Evolutionary conservation across 2,797 vertebrate genomes (phyloP), one percentile per base, ranked within the genome.

Genomic region (Anisognathus igniventris): DNA sequence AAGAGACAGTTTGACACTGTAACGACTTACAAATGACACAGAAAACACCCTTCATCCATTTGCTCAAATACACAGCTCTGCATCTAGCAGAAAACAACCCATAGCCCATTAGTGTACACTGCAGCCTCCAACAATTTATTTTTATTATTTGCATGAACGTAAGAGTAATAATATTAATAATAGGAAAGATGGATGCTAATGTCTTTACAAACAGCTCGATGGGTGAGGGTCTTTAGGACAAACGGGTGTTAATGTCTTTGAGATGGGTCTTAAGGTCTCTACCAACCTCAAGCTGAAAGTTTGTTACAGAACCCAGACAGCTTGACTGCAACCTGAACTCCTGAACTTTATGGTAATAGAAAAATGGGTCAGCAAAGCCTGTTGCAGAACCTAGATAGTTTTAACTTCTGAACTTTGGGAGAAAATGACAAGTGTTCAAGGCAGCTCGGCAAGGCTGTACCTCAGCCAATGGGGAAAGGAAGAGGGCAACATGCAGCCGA

Each of bases 401-500:
- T 53, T 15, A 53, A 12, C 28, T 47, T 33, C 58, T 39, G 30
- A 47, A 23, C 40, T 40, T 54, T 40, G 33, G 17, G 79, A 15
- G 44, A 19, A 40, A 64, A 40, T 30, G 8, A 40, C 42, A 27
- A 27, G 30, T 9, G 13, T 33, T 56, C 20, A 56, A 40, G 24
- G 20, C 1, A 7, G 30, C 6, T 56, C 1, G 3, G 33, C 28
- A 82, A 47, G 30, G 48, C 40, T 54, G 48, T 39, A n/a, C 9
- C 33, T 47, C 57, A 28, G 33, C 4, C 40, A 28, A 1, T 16
- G 58, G 10, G 16, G 30, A 56, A 82, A 62, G 24, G 33, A 64
- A 56, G 13, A 73, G 16, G 25, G 50, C 24, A 48, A 33, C 13
- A 13, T 6, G 68, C 0, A 1, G 33, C 33, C 1, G 0, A 3